Conservation (phyloP, 2,797 vertebrate genomes). For the Leptodactylus fallax region DNA sequence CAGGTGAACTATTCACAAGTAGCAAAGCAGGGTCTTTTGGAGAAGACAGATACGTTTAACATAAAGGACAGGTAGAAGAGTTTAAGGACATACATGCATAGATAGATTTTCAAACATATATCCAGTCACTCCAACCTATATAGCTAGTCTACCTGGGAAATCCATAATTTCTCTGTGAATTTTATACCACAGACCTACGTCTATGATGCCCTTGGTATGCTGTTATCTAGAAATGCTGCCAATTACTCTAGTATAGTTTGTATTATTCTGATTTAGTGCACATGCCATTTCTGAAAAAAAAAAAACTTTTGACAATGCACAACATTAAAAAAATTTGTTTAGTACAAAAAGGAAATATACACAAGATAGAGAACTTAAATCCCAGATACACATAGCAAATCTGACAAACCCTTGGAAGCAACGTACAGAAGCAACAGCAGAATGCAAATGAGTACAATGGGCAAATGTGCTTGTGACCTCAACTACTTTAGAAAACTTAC, state of each 20-base stretch:
- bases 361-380: neutral
- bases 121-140: neutral
- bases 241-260: too few relatives aligned
- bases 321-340: neutral
- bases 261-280: neutral
- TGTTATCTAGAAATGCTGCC: neutral
- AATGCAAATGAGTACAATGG: neutral
- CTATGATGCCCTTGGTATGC: neutral
- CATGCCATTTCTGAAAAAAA: neutral
- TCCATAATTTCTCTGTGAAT: too few relatives aligned
- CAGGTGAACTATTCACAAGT: neutral
- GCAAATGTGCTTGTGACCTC: neutral
- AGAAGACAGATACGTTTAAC: slow-evolving; percentile 2
- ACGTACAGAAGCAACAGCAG: too few relatives aligned
- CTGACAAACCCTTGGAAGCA: neutral
- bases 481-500: too few relatives aligned
- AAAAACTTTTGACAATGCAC: neutral
- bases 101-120: neutral
- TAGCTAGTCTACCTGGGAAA: neutral
- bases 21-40: slow-evolving; percentile 46
- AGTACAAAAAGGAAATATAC: neutral
- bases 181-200: neutral
- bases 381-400: neutral
- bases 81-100: neutral
- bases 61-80: neutral